Evolutionary conservation across 2,888 invertebrate species (phyloP).

Genomic region (Sinodicranocentrus sp.): DNA sequence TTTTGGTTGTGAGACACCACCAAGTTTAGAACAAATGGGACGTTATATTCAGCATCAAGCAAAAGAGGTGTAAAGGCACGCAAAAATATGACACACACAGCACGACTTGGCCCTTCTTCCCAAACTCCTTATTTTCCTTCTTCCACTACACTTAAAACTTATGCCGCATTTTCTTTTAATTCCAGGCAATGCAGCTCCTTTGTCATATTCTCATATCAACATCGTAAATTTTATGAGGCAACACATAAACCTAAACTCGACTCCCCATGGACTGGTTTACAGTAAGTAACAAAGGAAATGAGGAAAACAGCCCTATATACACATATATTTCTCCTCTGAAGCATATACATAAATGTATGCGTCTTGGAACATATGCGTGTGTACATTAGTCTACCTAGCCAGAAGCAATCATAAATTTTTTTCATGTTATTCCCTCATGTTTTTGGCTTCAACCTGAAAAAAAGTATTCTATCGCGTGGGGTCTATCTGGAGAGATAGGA

Average conservation of each 20-base stretch:
- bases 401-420: conserved; percentile 59
- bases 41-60: conserved; percentile 24
- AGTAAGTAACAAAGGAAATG: conserved; percentile 49
- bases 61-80: conserved; percentile 66
- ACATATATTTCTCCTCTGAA: neutral
- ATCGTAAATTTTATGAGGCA: conserved; percentile 67
- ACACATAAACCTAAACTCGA: conserved; percentile 62
- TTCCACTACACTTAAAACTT: conserved; percentile 59
- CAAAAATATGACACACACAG: conserved; percentile 65
- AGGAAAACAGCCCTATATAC: neutral
- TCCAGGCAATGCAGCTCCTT: conserved; percentile 55
- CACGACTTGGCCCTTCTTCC: conserved; percentile 56
- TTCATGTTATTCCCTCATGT: conserved; percentile 33
- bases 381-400: conserved; percentile 33
- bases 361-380: conserved; percentile 26
- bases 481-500: conserved; percentile 38
- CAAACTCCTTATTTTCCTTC: conserved; percentile 15
- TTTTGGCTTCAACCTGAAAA: conserved; percentile 41
- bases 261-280: conserved; percentile 48
- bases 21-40: neutral
- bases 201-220: conserved; percentile 68
- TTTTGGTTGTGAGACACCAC: conserved; percentile 5
- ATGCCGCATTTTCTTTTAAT: conserved; percentile 62
- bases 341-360: neutral
- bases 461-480: conserved; percentile 46